These are phyloP conservation scores for Clupea harengus DNA, from an alignment of 2,113 vertebrate genomes.

Conservation along the genomic window DNA sequence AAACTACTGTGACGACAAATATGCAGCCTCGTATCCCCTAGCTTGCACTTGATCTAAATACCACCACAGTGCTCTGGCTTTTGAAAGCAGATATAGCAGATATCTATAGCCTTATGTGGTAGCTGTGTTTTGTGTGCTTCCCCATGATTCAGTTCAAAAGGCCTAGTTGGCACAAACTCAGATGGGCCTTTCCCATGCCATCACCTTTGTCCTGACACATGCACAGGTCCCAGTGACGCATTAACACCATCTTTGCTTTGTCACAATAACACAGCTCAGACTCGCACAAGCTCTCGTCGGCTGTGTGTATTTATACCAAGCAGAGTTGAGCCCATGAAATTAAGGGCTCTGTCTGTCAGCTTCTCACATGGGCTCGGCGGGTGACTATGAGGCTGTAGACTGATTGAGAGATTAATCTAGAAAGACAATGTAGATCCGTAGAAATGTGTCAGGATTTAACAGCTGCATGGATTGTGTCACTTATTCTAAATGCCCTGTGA, in stretches of 20 bases:
- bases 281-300: slow-evolving; percentile 40
- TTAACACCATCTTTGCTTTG: slow-evolving; percentile 43
- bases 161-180: not conserved
- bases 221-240: slow-evolving; percentile 48
- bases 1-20: not conserved
- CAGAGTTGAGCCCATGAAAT: slow-evolving; percentile 56
- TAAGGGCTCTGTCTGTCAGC: slow-evolving; percentile 45
- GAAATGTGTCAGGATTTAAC: not conserved
- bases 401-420: not conserved
- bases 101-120: no score
- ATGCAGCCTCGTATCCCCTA: not conserved
- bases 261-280: slow-evolving; percentile 34
- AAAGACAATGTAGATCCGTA: not conserved
- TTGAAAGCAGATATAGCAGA: not conserved
- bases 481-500: not conserved
- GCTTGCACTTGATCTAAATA: not conserved
- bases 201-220: slow-evolving; percentile 29
- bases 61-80: not conserved
- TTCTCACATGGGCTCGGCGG: slow-evolving; percentile 53
- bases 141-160: not conserved
- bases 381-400: slow-evolving; percentile 40
- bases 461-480: not conserved
- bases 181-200: not conserved
- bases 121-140: not conserved
- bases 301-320: slow-evolving; percentile 59